phyloP scores from a whole-genome alignment of 1,140 invertebrate species.

The Cephus cinctus region DNA sequence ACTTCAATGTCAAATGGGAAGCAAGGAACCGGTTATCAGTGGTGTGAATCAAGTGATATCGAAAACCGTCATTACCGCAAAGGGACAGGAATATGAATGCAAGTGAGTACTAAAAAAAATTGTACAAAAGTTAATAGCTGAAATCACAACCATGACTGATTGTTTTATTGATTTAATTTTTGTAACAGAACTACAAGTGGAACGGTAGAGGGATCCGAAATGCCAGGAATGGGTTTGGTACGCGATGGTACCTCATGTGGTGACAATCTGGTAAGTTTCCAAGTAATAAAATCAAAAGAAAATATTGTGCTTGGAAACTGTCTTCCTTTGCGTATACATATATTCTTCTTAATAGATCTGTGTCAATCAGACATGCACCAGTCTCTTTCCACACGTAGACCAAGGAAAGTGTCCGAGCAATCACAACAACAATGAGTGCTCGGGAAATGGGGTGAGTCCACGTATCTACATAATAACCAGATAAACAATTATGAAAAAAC shows the following conservation, averaged over 20 bases:
- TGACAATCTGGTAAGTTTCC: constrained; percentile 69
- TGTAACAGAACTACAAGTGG: constrained; percentile 71
- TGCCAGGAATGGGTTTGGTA: constrained; percentile 75
- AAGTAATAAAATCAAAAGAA: not conserved
- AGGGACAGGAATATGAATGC: constrained; percentile 85
- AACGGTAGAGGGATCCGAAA: constrained; percentile 62
- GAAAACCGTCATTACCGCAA: constrained; percentile 82
- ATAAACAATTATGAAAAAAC: not conserved
- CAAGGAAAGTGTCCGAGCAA: constrained; percentile 86
- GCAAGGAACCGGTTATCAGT: constrained; percentile 71
- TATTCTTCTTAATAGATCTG: constrained; percentile 69
- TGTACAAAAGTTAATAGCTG: constrained; percentile 19
- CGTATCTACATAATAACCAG: not conserved
- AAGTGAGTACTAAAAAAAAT: constrained; percentile 67
- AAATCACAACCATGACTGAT: constrained; percentile 16
- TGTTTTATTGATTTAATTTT: constrained; percentile 22
- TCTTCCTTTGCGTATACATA: not conserved
- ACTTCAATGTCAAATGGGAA: constrained; percentile 86
- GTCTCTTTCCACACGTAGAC: constrained; percentile 78
- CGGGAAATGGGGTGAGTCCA: constrained; percentile 83
- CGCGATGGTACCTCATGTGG: constrained; percentile 90
- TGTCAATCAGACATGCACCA: constrained; percentile 89
- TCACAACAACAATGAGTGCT: constrained; percentile 85
- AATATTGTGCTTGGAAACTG: not conserved
- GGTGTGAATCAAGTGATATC: constrained; percentile 80